Base-by-base conservation (phyloP, 1,140 invertebrate species). In the Heliconius nattereri region DNA sequence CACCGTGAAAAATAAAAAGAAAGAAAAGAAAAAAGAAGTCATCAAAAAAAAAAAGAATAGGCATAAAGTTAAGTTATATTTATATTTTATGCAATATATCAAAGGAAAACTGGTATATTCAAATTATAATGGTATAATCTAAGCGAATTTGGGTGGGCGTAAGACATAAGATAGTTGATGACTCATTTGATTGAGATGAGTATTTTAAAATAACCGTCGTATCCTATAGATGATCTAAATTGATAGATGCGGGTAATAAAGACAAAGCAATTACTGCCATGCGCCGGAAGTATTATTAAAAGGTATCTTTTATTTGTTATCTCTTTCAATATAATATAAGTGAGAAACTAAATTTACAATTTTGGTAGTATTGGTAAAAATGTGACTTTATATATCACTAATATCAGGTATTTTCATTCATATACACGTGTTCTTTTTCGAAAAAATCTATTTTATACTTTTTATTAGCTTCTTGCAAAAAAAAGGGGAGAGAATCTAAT, bases 201-300 rank as follows among this genome's bases (percentile, higher is more conserved):
- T 23, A 29, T 29, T 40, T 71, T 26, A 72, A 76, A 54, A 45
- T 32, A 60, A 72, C n/a, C 16, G n/a, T 23, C 45, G n/a, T 32
- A n/a, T n/a, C 23, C 29, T 66, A 78, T 29, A 66, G 19, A n/a
- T 32, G 29, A 26, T 26, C 26, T 74, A 20, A 81, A 81, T 81
- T 81, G 75, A 77, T 81, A 75, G 71, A 81, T 81, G 79, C 79
- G 79, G 79, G 79, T 75, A 77, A 77, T 77, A 74, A 74, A 80
- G 52, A 23, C 23, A 37, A 16, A 29, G 57, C 45, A 73, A 73
- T 70, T 80, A 73, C 11, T 66, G 3, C 8, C 3, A 66, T 66
- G 11, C 23, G 11, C 0, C 1, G 60, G 13, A 66, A 16, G 60
- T 66, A 3, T 60, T 23, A 26, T 60, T 23, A 60, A 60, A 26